These are phyloP conservation scores for Dermatemys mawii DNA, from an alignment of 2,113 vertebrate genomes.

Conservation along the genomic window DNA sequence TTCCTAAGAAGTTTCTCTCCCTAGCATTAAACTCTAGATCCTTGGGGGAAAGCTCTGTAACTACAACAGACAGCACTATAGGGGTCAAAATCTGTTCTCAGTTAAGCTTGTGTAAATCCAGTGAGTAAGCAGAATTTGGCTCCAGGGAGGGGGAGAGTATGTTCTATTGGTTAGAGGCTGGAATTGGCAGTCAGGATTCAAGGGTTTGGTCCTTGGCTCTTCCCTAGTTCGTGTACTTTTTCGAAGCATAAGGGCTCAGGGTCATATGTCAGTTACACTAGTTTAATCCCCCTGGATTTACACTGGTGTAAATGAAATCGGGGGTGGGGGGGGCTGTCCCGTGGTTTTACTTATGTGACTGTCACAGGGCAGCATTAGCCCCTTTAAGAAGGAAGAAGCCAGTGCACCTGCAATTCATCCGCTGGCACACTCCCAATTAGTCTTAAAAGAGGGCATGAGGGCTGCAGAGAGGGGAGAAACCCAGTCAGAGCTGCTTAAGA, in stretches of 20 bases:
- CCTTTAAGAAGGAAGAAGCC: not conserved
- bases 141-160: not conserved
- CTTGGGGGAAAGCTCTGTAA: not conserved
- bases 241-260: not conserved
- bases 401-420: not conserved
- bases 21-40: not conserved
- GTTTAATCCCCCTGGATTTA: not conserved
- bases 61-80: not conserved
- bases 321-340: not conserved
- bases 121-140: constrained; percentile 20
- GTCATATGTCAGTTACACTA: rapidly evolving
- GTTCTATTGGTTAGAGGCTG: not conserved
- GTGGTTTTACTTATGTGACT: not conserved
- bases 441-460: not conserved
- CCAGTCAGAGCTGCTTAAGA: not conserved
- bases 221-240: not conserved
- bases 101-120: constrained; percentile 9
- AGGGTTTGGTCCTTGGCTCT: not conserved
- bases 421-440: not conserved
- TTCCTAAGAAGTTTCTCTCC: constrained; percentile 2
- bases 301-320: not conserved
- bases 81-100: not conserved
- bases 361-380: not conserved
- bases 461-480: not conserved
- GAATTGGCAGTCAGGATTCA: not conserved